These are phyloP conservation scores for Ochotona princeps DNA, from an alignment of 2,113 vertebrate species.

Conservation along the genomic window DNA sequence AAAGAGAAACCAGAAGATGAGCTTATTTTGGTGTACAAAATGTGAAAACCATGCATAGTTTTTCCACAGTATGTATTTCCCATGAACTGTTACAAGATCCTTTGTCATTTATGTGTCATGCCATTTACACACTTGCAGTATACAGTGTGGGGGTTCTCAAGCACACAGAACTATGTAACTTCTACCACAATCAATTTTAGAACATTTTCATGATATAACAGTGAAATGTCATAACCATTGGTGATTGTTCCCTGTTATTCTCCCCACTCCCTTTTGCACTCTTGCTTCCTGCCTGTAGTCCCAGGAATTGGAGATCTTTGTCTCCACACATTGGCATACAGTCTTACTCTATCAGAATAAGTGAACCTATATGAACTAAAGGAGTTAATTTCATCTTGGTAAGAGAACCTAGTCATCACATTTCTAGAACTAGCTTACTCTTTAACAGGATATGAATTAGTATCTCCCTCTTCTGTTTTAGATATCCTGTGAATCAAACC, in stretches of 20 bases:
- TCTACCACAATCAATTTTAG: not conserved
- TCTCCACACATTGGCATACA: not conserved
- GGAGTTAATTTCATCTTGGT: not conserved
- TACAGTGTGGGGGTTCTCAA: not conserved
- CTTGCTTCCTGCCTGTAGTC: too few relatives aligned
- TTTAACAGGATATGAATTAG: not conserved
- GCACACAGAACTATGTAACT: not conserved
- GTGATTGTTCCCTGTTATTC: not conserved
- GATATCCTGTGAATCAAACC: not conserved
- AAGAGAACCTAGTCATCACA: not conserved
- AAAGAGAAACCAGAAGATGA: too few relatives aligned
- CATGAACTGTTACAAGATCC: too few relatives aligned
- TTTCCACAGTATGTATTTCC: too few relatives aligned
- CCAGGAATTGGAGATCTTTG: not conserved
- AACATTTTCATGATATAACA: not conserved
- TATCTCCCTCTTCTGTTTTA: not conserved
- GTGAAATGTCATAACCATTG: not conserved
- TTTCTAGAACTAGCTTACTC: not conserved
- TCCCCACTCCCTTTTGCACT: fast-evolving
- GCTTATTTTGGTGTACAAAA: too few relatives aligned
- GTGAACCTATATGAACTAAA: not conserved
- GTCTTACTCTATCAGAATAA: not conserved
- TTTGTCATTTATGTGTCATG: not conserved
- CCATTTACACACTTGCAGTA: not conserved
- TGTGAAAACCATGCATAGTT: too few relatives aligned